Base-by-base conservation (phyloP, 2,113 vertebrate genomes). In the Petrocephalus microphthalmus region DNA sequence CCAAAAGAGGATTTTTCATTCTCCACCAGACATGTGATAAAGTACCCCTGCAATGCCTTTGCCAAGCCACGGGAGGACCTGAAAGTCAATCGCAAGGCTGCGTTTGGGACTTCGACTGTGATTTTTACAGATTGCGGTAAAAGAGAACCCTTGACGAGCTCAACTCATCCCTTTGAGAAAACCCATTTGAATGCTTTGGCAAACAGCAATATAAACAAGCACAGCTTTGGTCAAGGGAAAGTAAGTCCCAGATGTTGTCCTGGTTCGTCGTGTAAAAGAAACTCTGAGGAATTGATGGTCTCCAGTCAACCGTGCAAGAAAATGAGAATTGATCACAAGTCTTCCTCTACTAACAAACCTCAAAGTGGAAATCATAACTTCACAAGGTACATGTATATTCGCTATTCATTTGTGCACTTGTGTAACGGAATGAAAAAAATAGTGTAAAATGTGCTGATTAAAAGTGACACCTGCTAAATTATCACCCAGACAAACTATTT, bases 61-160 rank as follows among this genome's bases (percentile, higher is more conserved):
- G 91, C 91, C 91, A 98, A 97, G 90, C 94, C 95, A 15, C 93
- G 87, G 57, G 92, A 93, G 89, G 95, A 97, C 93, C 91, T 96
- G 89, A 99, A 97, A 95, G 94, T 99, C 90, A 98, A 98, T 92
- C 95, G 97, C 92, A 96, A 93, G 91, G 93, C 97, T n/a, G 95
- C 91, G 0, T 97, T 99, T 90, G 97, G 97, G 90, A 96, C 93
- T 71, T 92, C 97, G 88, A 98, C 98, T 33, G 94, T 99, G 71
- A 93, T 98, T 89, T 92, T 98, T 92, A 96, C 94, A 2, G 96
- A 97, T 94, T 92, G 97, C 89, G 95, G 94, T 91, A 90, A 91
- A 90, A 93, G 93, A 91, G 91, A 92, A 82, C 90, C 92, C 88
- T 89, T 90, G 29, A 89, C 90, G 89, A 91, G 91, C 20, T 17